Evolutionary conservation across 2,888 invertebrate species (phyloP).

Genomic region (Baronia brevicornis): DNA sequence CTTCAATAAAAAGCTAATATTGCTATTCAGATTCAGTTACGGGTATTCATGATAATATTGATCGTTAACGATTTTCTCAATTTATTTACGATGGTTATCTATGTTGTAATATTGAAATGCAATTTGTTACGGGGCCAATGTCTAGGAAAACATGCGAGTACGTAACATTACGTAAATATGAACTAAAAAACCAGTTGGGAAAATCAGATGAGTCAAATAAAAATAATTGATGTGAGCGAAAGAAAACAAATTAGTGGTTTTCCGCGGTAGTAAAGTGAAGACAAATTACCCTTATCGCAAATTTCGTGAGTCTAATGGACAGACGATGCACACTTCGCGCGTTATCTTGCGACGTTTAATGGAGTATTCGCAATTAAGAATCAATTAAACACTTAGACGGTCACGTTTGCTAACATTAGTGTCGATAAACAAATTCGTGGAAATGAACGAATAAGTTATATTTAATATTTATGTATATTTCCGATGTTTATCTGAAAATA

Average conservation of each 20-base stretch:
- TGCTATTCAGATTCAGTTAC: conserved; percentile 5
- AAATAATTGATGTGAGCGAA: too few relatives aligned
- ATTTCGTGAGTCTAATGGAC: conserved; percentile 39
- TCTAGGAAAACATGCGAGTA: too few relatives aligned
- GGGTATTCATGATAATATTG: conserved; percentile 5
- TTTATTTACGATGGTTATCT: conserved; percentile 6
- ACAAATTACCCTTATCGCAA: conserved; percentile 41
- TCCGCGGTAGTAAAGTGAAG: conserved; percentile 14
- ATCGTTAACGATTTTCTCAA: conserved; percentile 9
- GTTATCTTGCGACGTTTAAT: conserved; percentile 60
- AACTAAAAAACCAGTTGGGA: too few relatives aligned
- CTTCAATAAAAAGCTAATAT: conserved; percentile 10
- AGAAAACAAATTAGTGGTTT: conserved; percentile 7
- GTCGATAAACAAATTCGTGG: conserved; percentile 33
- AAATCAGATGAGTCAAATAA: too few relatives aligned
- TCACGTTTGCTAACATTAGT: conserved; percentile 61
- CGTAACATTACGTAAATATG: too few relatives aligned
- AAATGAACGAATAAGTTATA: conserved; percentile 1
- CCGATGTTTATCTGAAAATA: background rate
- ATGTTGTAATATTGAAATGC: conserved; percentile 12
- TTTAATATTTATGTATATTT: background rate
- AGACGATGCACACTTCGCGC: conserved; percentile 44
- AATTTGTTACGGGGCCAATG: too few relatives aligned
- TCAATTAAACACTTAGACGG: conserved; percentile 53
- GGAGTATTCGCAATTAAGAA: conserved; percentile 70